Base-by-base conservation (phyloP, 1,140 invertebrate species). In the Caenorhabditis tropicalis region DNA sequence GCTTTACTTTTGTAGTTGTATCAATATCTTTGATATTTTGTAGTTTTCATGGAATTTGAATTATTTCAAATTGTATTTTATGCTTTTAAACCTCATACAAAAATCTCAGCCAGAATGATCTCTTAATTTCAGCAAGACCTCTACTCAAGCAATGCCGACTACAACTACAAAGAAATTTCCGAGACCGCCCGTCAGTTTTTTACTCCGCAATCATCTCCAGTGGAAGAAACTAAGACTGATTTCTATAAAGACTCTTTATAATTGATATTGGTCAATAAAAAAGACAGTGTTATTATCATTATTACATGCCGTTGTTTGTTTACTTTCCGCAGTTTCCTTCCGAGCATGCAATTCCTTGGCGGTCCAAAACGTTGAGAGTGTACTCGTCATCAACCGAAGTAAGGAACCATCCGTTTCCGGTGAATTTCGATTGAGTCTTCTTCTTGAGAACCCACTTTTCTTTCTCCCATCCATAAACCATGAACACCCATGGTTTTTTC, bases 231-330 rank as follows among this genome's bases (percentile, higher is more conserved):
- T 6, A 74, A 15, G n/a, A 74, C 21, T 36, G 15, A 9, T 43
- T 74, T 74, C 36, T 74, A 74, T 74, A 74, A 74, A 43, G 65
- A 74, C 65, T 74, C 65, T 74, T 74, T 74, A 74, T 74, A 43
- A 74, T 43, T 74, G 65, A 74, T 43, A 21, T 46, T 12, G 19
- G 43, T 46, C 6, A 74, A 21, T 24, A 43, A 74, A 74, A 9
- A 21, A 65, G 58, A 74, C 65, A 74, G 12, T 74, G 33, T 74
- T 74, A 74, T 74, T 74, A 74, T 74, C 65, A 33, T 74, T 74
- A 74, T 74, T 74, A 74, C 7, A 19, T 15, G 16, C 10, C 7
- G 29, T 16, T 74, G 33, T 46, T 74, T 74, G 33, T 74, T 74
- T 74, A 74, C 65, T 74, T 74, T 43, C 65, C 65, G 65, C 65